Evolutionary conservation across 2,797 vertebrate genomes (phyloP), one percentile per base, ranked within the genome.

Genomic region (Halcyon smyrnensis): DNA sequence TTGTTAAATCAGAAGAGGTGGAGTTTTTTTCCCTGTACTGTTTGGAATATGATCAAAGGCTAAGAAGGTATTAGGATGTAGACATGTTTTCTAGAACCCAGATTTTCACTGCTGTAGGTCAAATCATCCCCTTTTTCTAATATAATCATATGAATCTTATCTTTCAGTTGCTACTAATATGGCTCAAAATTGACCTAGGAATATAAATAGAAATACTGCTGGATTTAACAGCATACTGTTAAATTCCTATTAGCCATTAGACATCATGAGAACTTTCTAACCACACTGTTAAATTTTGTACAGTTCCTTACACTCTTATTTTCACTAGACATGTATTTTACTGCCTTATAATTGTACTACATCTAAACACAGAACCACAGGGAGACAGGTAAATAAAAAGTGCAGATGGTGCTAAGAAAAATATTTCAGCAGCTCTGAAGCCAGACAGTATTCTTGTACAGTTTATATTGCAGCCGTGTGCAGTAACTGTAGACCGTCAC

Each of bases 401-500:
- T 87, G 87, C 97, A 98, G 95, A 97, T 97, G 97, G 96, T 91
- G 37, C 36, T 65, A 81, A 71, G 84, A 85, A 85, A 86, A 94
- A 81, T 57, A 76, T 96, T 96, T 82, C 89, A 81, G 78, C 69
- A 93, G 76, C 90, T 96, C 91, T 93, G 95, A 87, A 97, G 87
- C 87, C 96, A 97, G 94, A 90, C 28, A 74, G 39, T 69, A 90
- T 95, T 95, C 83, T 71, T 95, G 57, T 91, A 73, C 87, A 68
- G 70, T 97, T 97, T 95, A 65, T 90, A 69, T 85, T 95, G 95
- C 87, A 84, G 77, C 80, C 69, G 12, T 94, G 73, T 94, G 89
- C 83, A 94, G 88, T 96, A 94, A 96, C 92, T 96, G 91, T 86
- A 96, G 97, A 93, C 96, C 96, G 94, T 95, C 95, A 88, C 39